Evolutionary conservation across 2,797 vertebrate species (phyloP).

Genomic region (Denticeps clupeoides): DNA sequence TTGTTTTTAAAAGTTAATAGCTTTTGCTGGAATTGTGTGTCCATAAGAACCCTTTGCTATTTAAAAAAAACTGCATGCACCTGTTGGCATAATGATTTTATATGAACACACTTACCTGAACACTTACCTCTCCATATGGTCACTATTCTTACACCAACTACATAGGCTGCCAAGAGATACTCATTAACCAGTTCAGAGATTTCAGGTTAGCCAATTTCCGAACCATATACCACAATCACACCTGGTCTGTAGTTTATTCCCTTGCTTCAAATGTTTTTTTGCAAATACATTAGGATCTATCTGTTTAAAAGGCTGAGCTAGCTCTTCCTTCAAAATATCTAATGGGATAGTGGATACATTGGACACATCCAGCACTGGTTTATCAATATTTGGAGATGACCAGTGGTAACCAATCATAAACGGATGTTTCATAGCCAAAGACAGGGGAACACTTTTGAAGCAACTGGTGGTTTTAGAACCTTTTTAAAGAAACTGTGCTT

Average conservation of each 20-base stretch:
- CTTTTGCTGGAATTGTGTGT: no score
- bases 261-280: conserved; percentile 9
- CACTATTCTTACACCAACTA: no score
- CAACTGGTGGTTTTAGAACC: conserved; percentile 1
- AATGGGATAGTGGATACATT: conserved; percentile 3
- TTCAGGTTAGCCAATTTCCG: conserved; percentile 7
- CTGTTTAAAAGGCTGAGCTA: neutral
- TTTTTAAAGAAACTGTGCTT: neutral
- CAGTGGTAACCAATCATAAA: conserved; percentile 12
- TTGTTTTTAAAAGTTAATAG: no score
- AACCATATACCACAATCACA: conserved; percentile 15
- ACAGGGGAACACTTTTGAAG: conserved; percentile 11
- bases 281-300: neutral
- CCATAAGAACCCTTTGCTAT: no score
- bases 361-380: conserved; percentile 11
- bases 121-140: no score
- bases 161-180: no score
- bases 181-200: no score
- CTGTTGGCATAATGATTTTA: no score
- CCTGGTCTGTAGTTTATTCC: conserved; percentile 14
- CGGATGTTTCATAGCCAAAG: conserved; percentile 19
- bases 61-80: no score
- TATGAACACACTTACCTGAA: no score
- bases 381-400: conserved; percentile 1
- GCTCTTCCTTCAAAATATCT: conserved; percentile 2